Base-by-base conservation (phyloP, 1,140 invertebrate species). In the Aporrectodea caliginosa region DNA sequence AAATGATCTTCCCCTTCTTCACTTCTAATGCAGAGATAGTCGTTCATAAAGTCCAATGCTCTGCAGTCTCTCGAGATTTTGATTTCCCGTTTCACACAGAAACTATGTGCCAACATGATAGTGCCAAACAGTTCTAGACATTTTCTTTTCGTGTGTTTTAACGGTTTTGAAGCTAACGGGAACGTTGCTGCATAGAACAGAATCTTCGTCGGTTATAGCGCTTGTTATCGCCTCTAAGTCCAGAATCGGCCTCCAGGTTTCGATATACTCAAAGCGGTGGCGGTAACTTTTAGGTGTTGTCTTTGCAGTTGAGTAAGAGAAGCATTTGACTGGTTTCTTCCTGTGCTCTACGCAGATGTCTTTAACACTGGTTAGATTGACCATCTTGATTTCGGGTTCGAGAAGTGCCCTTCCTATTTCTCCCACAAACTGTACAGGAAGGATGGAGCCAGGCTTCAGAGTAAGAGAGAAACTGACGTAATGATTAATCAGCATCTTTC, bases 301-400 rank as follows among this genome's bases (percentile, higher is more conserved):
- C 29, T 1, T 0, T 22, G 29, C 14, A 68, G 35, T 30, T 16
- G 35, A 43, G 1, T 35, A 31, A 14, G 29, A n/a, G 33, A 68
- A 77, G 12, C 75, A 58, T 16, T 77, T 29, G 1, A 82, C 76
- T 22, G 85, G 84, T 68, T 84, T 77, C 22, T 68, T 69, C n/a
- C 76, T 35, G 78, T 87, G 86, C 79, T 86, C 83, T 35, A 87
- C 35, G 79, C 86, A 87, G 16, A 87, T 78, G 71, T 84, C 84
- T 27, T 85, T 78, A 33, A 77, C 75, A 29, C 83, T 83, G 0
- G 85, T 84, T 14, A 87, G 71, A 72, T 79, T 83, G 1, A 86
- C n/a, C 16, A 87, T 83, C 77, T 86, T 84, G 22, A 87, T 73
- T 2, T 73, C 79, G 16, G 86, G 86, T 0, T 73, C 73, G 22